These are phyloP conservation scores for Prochilodus magdalenae DNA, from an alignment of 2,113 vertebrate genomes.

Conservation along the genomic window DNA sequence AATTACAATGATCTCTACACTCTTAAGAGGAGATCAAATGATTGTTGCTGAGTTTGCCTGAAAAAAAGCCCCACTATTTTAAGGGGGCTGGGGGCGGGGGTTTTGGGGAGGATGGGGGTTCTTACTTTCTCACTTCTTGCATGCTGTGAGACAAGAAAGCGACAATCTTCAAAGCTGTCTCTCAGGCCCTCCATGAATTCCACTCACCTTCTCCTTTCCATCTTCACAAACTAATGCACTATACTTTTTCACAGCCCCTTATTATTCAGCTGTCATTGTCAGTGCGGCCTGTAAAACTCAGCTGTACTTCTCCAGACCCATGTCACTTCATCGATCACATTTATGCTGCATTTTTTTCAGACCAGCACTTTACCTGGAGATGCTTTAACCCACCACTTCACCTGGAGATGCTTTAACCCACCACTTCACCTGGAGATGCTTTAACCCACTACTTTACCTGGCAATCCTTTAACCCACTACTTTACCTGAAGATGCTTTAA, in stretches of 20 bases:
- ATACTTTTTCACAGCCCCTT: background rate
- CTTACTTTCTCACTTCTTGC: background rate
- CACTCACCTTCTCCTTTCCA: background rate
- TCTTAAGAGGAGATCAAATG: background rate
- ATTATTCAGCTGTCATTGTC: background rate
- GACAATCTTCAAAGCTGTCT: background rate
- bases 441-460: too few relatives aligned
- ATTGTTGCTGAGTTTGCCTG: background rate
- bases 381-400: too few relatives aligned
- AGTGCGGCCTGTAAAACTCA: background rate
- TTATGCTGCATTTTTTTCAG: background rate
- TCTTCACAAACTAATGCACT: background rate
- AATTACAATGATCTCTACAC: background rate
- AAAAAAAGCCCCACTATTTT: background rate
- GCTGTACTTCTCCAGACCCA: background rate
- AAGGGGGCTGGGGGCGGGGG: background rate
- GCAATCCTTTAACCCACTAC: too few relatives aligned
- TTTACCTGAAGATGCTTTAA: too few relatives aligned
- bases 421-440: too few relatives aligned
- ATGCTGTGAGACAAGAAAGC: background rate
- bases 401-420: too few relatives aligned
- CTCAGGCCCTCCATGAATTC: background rate
- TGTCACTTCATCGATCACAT: background rate
- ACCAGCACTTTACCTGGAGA: background rate
- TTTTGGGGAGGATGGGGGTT: too few relatives aligned